Percentiles rank a stretch among this genome's conserved stretches.
Conservation (phyloP, 2,113 vertebrate species). For the Heloderma charlesbogerti region DNA sequence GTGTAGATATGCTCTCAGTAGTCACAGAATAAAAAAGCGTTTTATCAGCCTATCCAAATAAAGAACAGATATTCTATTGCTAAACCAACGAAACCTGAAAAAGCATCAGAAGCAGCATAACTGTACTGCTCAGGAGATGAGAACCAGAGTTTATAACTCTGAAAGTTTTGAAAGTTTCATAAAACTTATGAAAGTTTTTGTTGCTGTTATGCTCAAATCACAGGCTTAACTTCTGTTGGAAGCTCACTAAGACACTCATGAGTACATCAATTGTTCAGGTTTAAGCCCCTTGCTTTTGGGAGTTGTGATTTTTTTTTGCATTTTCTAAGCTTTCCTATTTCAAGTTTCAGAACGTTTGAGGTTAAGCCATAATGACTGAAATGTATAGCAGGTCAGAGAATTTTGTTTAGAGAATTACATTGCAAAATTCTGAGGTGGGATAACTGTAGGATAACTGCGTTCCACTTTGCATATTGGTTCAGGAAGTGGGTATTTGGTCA, state of each 20-base stretch:
- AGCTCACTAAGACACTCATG: not conserved
- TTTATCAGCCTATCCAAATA: not conserved
- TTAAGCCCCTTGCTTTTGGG: not conserved
- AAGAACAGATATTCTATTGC: not conserved
- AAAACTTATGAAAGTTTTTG: too few species aligned
- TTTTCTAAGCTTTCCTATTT: not conserved
- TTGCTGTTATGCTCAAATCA: not conserved
- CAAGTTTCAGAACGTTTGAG: not conserved
- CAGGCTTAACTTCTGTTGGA: not conserved
- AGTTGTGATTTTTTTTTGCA: not conserved
- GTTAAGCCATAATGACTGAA: not conserved
- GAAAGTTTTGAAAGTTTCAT: too few species aligned
- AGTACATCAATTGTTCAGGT: not conserved
- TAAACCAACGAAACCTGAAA: slow-evolving; percentile 23
- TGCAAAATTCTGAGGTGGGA: too few species aligned
- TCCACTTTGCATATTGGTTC: too few species aligned
- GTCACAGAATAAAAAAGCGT: not conserved
- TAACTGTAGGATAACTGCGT: too few species aligned
- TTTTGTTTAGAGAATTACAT: too few species aligned
- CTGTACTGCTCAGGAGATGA: not conserved
- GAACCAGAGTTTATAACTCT: not conserved
- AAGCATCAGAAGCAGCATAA: not conserved
- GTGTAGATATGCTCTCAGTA: not conserved
- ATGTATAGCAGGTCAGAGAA: not conserved
- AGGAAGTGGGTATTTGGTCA: too few species aligned